Percentiles rank a stretch among this genome's conserved stretches.
Evolutionary conservation across 2,113 vertebrate genomes (phyloP).

Genomic region (Excalfactoria chinensis): DNA sequence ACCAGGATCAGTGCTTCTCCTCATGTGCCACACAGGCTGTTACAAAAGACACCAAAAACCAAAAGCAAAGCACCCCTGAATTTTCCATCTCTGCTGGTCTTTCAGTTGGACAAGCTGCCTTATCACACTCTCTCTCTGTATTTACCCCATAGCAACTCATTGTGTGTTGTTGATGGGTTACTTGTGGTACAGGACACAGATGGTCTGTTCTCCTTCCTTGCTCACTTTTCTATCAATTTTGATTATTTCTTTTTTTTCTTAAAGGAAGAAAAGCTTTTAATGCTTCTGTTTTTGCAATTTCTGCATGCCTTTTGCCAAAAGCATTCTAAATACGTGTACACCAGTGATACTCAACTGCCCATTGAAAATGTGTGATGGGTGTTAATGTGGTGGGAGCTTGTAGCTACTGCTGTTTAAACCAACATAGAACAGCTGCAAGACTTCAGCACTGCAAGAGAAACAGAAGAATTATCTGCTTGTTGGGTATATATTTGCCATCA

Average conservation of each 20-base stretch:
- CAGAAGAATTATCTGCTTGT: background rate
- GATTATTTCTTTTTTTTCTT: background rate
- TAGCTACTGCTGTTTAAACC: background rate
- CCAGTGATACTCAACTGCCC: constrained; percentile 44
- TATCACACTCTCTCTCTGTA: rapidly evolving
- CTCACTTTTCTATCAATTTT: constrained; percentile 8
- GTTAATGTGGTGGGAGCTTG: constrained; percentile 8
- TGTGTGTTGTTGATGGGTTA: background rate
- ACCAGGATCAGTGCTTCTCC: background rate
- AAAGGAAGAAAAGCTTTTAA: constrained; percentile 10
- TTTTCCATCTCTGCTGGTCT: background rate
- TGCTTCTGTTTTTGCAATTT: background rate
- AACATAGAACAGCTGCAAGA: background rate
- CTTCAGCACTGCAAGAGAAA: background rate
- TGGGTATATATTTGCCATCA: background rate
- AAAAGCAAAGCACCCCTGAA: background rate
- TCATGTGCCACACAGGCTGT: background rate
- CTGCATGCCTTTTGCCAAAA: background rate
- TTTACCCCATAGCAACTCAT: background rate
- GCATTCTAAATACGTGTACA: background rate
- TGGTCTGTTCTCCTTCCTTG: background rate
- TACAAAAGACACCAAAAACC: background rate
- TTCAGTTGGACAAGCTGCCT: background rate
- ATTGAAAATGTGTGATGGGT: background rate
- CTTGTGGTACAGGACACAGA: background rate